Percentiles rank a stretch among this genome's conserved stretches.
These are phyloP conservation scores for Acrobasis repandana DNA, from an alignment of 2,888 invertebrate genomes.

Conservation along the genomic window DNA sequence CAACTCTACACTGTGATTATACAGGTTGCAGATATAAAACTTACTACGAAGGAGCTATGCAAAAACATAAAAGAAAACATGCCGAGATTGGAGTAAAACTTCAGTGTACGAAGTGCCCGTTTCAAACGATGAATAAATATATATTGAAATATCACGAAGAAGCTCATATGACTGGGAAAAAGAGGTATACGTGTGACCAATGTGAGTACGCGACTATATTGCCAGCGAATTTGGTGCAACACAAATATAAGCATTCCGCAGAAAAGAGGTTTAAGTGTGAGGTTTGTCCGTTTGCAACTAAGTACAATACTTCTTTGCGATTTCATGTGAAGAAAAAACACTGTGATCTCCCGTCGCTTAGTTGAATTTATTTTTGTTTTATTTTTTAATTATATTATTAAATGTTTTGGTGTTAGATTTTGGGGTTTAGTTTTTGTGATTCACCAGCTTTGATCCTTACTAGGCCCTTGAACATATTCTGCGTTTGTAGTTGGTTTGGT, in stretches of 20 bases:
- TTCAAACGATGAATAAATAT: constrained; percentile 75
- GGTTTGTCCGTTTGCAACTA: constrained; percentile 73
- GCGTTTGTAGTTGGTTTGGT: too few relatives aligned
- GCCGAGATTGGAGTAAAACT: constrained; percentile 63
- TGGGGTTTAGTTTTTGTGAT: constrained; percentile 33
- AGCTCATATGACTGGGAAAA: constrained; percentile 69
- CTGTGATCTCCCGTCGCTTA: constrained; percentile 73
- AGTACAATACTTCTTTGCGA: constrained; percentile 73
- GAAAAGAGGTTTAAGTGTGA: constrained; percentile 76
- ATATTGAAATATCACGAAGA: constrained; percentile 72
- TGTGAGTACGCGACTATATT: constrained; percentile 73
- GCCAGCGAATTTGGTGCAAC: constrained; percentile 73
- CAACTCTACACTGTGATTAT: constrained; percentile 61
- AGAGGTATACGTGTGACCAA: constrained; percentile 65
- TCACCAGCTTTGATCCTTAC: not conserved
- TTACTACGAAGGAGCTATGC: constrained; percentile 67
- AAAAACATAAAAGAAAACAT: constrained; percentile 66
- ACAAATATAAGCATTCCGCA: constrained; percentile 73
- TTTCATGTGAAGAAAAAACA: constrained; percentile 77
- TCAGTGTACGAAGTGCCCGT: constrained; percentile 68
- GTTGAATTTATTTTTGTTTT: constrained; percentile 48
- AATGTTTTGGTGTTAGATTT: constrained; percentile 57
- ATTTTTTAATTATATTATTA: constrained; percentile 40
- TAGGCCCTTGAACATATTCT: too few relatives aligned
- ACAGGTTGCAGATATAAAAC: constrained; percentile 66